These are phyloP conservation scores for Montifringilla adamsi DNA, from an alignment of 2,113 vertebrate species.

Conservation along the genomic window DNA sequence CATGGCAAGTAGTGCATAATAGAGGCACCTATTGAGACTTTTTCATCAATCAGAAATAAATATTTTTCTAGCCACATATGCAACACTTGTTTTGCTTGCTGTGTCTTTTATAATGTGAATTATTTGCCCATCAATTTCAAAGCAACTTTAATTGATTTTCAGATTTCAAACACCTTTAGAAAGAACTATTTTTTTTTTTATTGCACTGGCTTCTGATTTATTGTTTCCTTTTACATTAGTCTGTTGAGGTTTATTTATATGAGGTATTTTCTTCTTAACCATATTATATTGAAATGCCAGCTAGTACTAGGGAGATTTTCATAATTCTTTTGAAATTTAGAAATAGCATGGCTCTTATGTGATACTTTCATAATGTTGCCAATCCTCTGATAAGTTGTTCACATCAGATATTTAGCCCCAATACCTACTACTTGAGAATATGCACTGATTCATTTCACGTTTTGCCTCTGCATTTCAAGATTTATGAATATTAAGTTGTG, in stretches of 20 bases:
- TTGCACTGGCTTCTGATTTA: constrained; percentile 27
- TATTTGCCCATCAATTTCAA: neutral
- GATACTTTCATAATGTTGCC: constrained; percentile 78
- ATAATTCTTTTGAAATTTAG: constrained; percentile 69
- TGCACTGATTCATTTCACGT: constrained; percentile 72
- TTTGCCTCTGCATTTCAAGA: constrained; percentile 70
- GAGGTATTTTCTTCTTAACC: constrained; percentile 68
- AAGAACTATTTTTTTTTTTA: constrained; percentile 45
- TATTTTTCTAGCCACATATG: neutral
- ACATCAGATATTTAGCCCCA: constrained; percentile 79
- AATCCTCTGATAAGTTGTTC: constrained; percentile 78
- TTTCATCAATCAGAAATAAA: neutral
- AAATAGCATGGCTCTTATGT: constrained; percentile 64
- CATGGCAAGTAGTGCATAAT: neutral
- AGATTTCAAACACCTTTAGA: neutral
- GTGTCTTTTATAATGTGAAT: neutral
- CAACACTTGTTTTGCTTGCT: neutral
- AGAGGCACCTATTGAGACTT: neutral
- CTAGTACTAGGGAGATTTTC: constrained; percentile 50
- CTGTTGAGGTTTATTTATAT: constrained; percentile 57
- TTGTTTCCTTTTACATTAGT: constrained; percentile 40
- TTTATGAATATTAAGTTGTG: constrained; percentile 81
- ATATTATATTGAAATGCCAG: constrained; percentile 75
- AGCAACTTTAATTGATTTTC: constrained; percentile 39
- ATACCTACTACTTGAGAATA: constrained; percentile 75